Base-by-base conservation (phyloP, 1,140 invertebrate species). In the Zaprionus nigranus region DNA sequence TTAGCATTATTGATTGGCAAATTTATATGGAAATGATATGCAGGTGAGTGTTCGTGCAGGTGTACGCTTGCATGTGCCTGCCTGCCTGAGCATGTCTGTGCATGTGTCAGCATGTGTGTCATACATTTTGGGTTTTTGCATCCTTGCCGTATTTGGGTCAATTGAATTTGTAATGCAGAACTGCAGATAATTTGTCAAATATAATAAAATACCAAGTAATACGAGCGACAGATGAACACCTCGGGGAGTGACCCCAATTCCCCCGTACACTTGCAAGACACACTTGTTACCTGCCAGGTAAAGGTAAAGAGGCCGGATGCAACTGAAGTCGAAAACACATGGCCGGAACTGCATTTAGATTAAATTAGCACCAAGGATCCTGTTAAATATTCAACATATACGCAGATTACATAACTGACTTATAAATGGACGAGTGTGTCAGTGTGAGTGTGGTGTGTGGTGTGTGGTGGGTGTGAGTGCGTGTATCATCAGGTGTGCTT, bases 101-200 rank as follows among this genome's bases (percentile, higher is more conserved):
- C 22, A 43, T 6, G 36, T 43, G 20, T 59, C 6, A 12, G 12
- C 34, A 28, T 51, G 34, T 53, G 1, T 71, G 26, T 26, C 63
- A 57, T 67, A 62, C 59, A 69, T 67, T 73, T 61, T 49, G 24
- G 68, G 26, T 43, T 56, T 30, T 68, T 69, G 54, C 56, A 65
- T 65, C 61, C 28, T 28, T 57, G 36, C 24, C 9, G 51, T 66
- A 69, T 86, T 81, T 81, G 30, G 66, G 75, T 82, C 82, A 86
- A 86, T 69, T 73, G 75, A 82, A 86, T 67, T 82, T 86, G 70
- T 28, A 82, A 79, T 82, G 78, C 75, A 66, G 60, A 56, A 66
- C 64, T 60, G 62, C 75, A 79, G 68, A 60, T 56, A 71, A 85
- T 81, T 79, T 85, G 79, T 76, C 61, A 72, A 61, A 82, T 82